Conservation (phyloP, 1,140 invertebrate genomes). For the Cydia splendana region DNA sequence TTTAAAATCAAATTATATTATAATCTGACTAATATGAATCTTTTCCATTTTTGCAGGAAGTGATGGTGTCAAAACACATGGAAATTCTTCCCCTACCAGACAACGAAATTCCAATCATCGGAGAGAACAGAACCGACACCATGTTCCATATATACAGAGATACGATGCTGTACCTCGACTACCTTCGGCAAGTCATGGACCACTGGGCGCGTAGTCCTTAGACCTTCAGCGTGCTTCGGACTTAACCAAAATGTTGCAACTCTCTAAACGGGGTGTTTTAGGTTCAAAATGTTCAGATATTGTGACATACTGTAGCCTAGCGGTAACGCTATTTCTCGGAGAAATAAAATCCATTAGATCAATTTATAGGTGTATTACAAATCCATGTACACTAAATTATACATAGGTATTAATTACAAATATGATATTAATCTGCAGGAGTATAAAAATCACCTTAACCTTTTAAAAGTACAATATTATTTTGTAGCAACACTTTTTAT, state of each 20-base stretch:
- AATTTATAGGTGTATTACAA: conserved; percentile 1
- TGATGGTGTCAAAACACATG: conserved; percentile 60
- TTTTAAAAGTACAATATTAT: background rate
- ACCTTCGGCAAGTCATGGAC: conserved; percentile 55
- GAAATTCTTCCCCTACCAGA: conserved; percentile 54
- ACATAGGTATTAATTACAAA: conserved; percentile 2
- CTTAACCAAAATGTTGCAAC: background rate
- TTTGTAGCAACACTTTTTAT: background rate
- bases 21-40: background rate
- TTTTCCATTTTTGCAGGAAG: conserved; percentile 57
- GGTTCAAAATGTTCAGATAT: background rate
- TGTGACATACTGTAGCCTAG: background rate
- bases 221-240: background rate
- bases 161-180: conserved; percentile 69
- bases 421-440: background rate
- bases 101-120: conserved; percentile 58
- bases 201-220: background rate
- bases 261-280: background rate
- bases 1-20: too few relatives aligned
- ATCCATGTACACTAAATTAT: conserved; percentile 5
- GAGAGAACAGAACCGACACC: conserved; percentile 47
- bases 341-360: conserved; percentile 1
- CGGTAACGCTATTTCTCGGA: background rate
- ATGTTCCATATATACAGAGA: conserved; percentile 66
- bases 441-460: background rate